phyloP scores from a whole-genome alignment of 1,140 invertebrate genomes.

The Macrobrachium nipponense region DNA sequence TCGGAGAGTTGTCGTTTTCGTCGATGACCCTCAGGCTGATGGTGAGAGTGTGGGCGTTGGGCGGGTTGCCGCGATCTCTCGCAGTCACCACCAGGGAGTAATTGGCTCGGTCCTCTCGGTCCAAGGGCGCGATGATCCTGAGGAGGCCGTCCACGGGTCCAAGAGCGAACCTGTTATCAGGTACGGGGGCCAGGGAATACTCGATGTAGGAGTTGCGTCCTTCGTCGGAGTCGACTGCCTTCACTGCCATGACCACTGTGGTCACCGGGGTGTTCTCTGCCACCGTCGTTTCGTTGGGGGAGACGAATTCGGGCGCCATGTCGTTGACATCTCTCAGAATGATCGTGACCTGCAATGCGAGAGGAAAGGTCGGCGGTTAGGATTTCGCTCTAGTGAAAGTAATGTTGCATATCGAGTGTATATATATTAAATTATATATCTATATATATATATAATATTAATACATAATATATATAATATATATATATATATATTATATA shows the following conservation, averaged over 20 bases:
- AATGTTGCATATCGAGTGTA: too few relatives aligned
- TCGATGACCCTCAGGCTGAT: constrained; percentile 85
- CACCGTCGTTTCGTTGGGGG: constrained; percentile 78
- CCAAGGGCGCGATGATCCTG: constrained; percentile 82
- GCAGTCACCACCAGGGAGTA: constrained; percentile 86
- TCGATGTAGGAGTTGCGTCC: constrained; percentile 93
- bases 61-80: constrained; percentile 88
- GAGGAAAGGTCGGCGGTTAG: background rate
- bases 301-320: constrained; percentile 90
- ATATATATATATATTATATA: too few relatives aligned
- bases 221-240: constrained; percentile 92
- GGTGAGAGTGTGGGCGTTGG: constrained; percentile 78
- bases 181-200: constrained; percentile 77
- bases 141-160: constrained; percentile 88
- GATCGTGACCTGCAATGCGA: constrained; percentile 81
- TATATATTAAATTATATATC: too few relatives aligned
- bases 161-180: constrained; percentile 80
- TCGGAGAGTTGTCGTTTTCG: constrained; percentile 93
- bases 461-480: too few relatives aligned
- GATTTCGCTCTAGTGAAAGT: too few relatives aligned
- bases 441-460: too few relatives aligned
- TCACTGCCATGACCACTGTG: constrained; percentile 89
- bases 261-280: constrained; percentile 90
- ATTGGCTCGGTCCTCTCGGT: constrained; percentile 84
- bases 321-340: constrained; percentile 94